These are phyloP conservation scores for Perizoma flavofasciatum DNA, from an alignment of 2,888 invertebrate species.

Conservation along the genomic window DNA sequence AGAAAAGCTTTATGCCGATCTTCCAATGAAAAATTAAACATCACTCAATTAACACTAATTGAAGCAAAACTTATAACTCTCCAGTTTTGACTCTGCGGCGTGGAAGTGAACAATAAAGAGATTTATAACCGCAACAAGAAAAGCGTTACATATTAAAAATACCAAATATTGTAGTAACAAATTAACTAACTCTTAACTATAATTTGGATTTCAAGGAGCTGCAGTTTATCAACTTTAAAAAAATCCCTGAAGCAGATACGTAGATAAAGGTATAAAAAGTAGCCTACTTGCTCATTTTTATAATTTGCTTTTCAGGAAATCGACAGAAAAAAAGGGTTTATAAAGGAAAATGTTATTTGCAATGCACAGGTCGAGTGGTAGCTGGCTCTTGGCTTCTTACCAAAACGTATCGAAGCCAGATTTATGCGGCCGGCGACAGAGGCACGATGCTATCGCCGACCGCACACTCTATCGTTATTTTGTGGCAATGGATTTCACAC, in stretches of 20 bases:
- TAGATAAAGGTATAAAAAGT: neutral
- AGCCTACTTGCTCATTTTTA: slow-evolving; percentile 3
- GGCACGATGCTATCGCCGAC: slow-evolving; percentile 72
- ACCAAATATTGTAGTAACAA: too few species aligned
- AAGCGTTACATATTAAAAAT: too few species aligned
- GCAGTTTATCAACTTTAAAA: too few species aligned
- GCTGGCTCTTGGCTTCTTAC: slow-evolving; percentile 73
- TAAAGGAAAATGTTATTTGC: slow-evolving; percentile 59
- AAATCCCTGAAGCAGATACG: too few species aligned
- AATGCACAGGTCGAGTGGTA: slow-evolving; percentile 52
- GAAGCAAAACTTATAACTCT: too few species aligned
- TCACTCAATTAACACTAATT: neutral
- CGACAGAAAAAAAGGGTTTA: slow-evolving; percentile 41
- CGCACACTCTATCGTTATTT: slow-evolving; percentile 56
- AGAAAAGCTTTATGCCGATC: slow-evolving; percentile 43
- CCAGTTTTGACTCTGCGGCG: too few species aligned
- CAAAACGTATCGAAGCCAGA: slow-evolving; percentile 82
- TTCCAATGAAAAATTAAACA: neutral
- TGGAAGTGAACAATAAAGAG: too few species aligned
- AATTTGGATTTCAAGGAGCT: too few species aligned
- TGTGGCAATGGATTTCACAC: slow-evolving; percentile 64
- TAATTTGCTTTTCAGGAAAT: slow-evolving; percentile 14
- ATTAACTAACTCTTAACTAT: too few species aligned
- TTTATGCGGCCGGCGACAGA: slow-evolving; percentile 78
- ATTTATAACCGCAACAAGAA: too few species aligned